Base-by-base conservation (phyloP, 2,888 invertebrate genomes). In the Maniola hyperantus region DNA sequence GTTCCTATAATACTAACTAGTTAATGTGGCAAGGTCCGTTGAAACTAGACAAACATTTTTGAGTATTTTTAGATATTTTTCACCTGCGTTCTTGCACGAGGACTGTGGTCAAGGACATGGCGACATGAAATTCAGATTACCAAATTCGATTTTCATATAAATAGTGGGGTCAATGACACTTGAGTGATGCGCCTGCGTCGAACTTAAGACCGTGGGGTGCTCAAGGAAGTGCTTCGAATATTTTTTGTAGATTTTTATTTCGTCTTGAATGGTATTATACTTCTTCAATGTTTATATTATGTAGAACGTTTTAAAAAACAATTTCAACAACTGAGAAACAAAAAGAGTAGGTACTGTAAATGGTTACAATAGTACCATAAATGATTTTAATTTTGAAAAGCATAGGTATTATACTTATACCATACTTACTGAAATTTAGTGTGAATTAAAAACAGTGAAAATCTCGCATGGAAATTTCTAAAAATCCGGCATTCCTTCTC, bases 91-190 rank as follows among this genome's bases (percentile, higher is more conserved):
- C 73, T 73, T 74, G 77, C 73, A 71, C 68, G 70, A 72, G 72
- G 73, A 77, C 73, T 75, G 80, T 75, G 80, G 78, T 79, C 84
- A 85, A 83, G 84, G 84, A 74, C 80, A 81, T 61, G 61, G 62
- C 34, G 55, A 82, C 84, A 69, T 60, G 76, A 80, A 83, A 82
- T 84, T 82, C 77, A 83, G 75, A 83, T 82, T 74, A 53, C 72
- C 72, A 72, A 79, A 78, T 80, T 79, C 74, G 74, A 80, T 80
- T 79, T 80, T 76, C 74, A 76, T 67, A 68, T 59, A 65, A 62
- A 73, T 74, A 77, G 77, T 71, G 46, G 67, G 76, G 84, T 84
- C 82, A 73, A 73, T 73, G 81, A 70, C 77, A 80, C 75, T 72
- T 59, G 68, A 73, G 53, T 57, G 61, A 74, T 74, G 66, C 72